Percentiles rank a stretch among this genome's conserved stretches.
These are phyloP conservation scores for Platynereis dumerilii DNA, from an alignment of 2,888 invertebrate species.

Conservation along the genomic window DNA sequence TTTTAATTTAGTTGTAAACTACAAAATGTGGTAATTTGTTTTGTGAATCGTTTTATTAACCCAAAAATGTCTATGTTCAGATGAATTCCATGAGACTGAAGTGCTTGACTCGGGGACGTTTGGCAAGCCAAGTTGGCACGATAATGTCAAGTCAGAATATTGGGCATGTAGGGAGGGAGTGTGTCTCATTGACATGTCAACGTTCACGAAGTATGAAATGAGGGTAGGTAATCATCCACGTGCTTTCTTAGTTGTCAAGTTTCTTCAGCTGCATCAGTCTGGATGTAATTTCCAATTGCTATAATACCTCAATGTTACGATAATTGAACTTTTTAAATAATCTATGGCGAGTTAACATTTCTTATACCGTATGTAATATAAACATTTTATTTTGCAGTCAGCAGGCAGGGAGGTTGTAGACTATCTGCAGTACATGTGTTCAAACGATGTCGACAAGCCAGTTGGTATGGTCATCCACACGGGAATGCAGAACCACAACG, in stretches of 20 bases:
- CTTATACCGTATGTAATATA: too few species aligned
- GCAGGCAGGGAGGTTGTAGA: constrained; percentile 87
- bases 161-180: constrained; percentile 91
- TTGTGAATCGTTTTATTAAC: too few species aligned
- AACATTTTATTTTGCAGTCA: constrained; percentile 68
- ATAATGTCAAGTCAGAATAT: constrained; percentile 72
- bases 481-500: constrained; percentile 93
- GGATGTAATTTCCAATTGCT: too few species aligned
- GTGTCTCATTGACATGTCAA: constrained; percentile 94
- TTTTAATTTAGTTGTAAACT: too few species aligned
- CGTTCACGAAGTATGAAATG: constrained; percentile 94
- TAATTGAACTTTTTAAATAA: too few species aligned
- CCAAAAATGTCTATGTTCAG: too few species aligned
- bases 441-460: constrained; percentile 94
- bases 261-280: too few species aligned
- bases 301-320: too few species aligned
- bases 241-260: too few species aligned
- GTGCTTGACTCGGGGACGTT: constrained; percentile 18
- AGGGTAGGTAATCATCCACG: constrained; percentile 75
- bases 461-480: constrained; percentile 94
- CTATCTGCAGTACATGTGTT: constrained; percentile 89
- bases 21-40: too few species aligned
- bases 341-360: too few species aligned
- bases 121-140: constrained; percentile 41
- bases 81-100: too few species aligned